Conservation (phyloP, 1,140 invertebrate species). For the Dendroctonus valens region DNA sequence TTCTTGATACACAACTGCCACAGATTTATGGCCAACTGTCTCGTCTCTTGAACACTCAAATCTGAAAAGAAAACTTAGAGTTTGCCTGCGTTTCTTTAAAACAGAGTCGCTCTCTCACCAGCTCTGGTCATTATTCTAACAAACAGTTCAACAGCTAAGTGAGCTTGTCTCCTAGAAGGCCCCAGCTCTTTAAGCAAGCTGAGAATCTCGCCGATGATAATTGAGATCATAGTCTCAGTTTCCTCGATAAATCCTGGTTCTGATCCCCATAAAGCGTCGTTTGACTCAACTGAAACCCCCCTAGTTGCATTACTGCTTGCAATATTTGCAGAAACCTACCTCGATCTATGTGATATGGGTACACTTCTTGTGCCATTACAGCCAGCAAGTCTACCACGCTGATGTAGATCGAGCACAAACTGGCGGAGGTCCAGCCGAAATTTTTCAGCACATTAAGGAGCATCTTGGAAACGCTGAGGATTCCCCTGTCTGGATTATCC, state of each 20-base stretch:
- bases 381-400: slow-evolving; percentile 73
- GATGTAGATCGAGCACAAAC: slow-evolving; percentile 64
- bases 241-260: slow-evolving; percentile 83
- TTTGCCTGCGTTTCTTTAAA: neutral
- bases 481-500: slow-evolving; percentile 83
- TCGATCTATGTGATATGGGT: slow-evolving; percentile 79
- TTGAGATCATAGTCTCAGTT: slow-evolving; percentile 74
- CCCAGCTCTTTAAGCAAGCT: slow-evolving; percentile 67
- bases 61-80: slow-evolving; percentile 50
- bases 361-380: slow-evolving; percentile 71
- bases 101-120: neutral
- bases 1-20: slow-evolving; percentile 74
- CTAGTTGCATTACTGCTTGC: slow-evolving; percentile 19
- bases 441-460: slow-evolving; percentile 73
- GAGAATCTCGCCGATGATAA: slow-evolving; percentile 77
- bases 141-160: slow-evolving; percentile 72
- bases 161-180: slow-evolving; percentile 64
- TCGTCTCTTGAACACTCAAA: slow-evolving; percentile 59
- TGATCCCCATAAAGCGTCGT: slow-evolving; percentile 88
- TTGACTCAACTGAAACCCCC: slow-evolving; percentile 78
- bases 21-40: slow-evolving; percentile 70
- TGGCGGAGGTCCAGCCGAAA: slow-evolving; percentile 63
- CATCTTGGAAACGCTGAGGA: slow-evolving; percentile 73
- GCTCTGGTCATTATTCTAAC: slow-evolving; percentile 68
- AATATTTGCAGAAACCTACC: slow-evolving; percentile 49